Base-by-base conservation (phyloP, 2,888 invertebrate genomes). In the Dolomedes plantarius region DNA sequence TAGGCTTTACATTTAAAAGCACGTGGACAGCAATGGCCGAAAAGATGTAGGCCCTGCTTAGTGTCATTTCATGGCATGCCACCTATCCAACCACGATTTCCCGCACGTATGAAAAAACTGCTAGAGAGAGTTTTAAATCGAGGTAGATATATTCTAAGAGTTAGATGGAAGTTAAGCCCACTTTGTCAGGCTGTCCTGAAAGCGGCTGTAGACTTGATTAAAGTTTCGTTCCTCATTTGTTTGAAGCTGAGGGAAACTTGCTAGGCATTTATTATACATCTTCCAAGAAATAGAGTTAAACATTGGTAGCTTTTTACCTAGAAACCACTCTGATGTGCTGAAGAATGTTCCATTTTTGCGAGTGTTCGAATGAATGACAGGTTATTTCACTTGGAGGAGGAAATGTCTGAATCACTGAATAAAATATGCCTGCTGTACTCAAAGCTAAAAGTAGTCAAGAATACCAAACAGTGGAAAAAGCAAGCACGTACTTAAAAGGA, bases 141-240 rank as follows among this genome's bases (percentile, higher is more conserved):
- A 68, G 68, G 72, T 83, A 85, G 72, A 85, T 85, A 73, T 85
- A 85, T 85, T 77, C 83, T 85, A 77, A 85, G 73, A 36, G 83
- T 85, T 85, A 85, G 77, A 39, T 39, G 76, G 77, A 73, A 77
- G 83, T 85, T 85, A 85, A 39, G 28, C 28, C 29, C 73, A 77
- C 73, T 85, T 85, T 77, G 83, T 85, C 83, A 77, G 72, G n/a
- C 83, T 85, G 83, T 85, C 83, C 77, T 50, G 65, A 73, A 77
- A 77, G 76, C 71, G 82, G 82, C 76, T 76, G 71, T 64, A 85
- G 83, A 85, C 83, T 85, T 85, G 83, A 85, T 85, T 85, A 85
- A 85, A 85, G 82, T 83, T 76, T 50, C 62, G 62, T 9, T 73
- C 65, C 79, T 29, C 50, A 27, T 56, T 56, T 56, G 23, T 56